phyloP scores from a whole-genome alignment of 2,888 invertebrate species.

The Steinernema scapterisci region DNA sequence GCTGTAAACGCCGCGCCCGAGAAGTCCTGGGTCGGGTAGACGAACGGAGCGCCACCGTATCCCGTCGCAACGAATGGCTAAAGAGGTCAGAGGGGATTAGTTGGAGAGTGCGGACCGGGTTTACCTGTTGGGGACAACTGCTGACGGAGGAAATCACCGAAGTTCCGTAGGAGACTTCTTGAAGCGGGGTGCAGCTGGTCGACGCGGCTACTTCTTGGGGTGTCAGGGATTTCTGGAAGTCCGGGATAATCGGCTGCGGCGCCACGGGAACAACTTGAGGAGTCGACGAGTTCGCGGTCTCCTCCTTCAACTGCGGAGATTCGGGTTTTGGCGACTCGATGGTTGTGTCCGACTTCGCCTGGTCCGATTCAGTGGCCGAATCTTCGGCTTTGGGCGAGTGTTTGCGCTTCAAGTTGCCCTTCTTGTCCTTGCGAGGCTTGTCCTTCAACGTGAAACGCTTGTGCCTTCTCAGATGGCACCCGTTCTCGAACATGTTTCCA shows the following conservation, averaged over 20 bases:
- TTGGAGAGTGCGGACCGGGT: not conserved
- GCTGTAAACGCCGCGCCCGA: not conserved
- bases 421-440: slow-evolving; percentile 12
- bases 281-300: not conserved
- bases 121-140: slow-evolving; percentile 30
- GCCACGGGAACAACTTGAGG: slow-evolving; percentile 24
- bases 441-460: slow-evolving; percentile 81
- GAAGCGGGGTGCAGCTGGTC: not conserved
- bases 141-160: slow-evolving; percentile 24
- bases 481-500: slow-evolving; percentile 98
- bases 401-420: not conserved
- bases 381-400: not conserved
- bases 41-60: slow-evolving; percentile 7
- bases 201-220: not conserved
- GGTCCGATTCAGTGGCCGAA: not conserved
- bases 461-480: slow-evolving; percentile 90
- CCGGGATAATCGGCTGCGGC: not conserved
- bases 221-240: slow-evolving; percentile 7
- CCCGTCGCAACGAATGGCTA: slow-evolving; percentile 1
- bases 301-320: slow-evolving; percentile 4
- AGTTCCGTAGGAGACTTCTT: slow-evolving; percentile 2
- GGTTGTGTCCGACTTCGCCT: not conserved
- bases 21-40: slow-evolving; percentile 16
- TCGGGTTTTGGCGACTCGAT: not conserved
- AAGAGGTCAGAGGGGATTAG: slow-evolving; percentile 14